Evolutionary conservation across 2,797 vertebrate species (phyloP).

Genomic region (Rhinoraja longicauda): DNA sequence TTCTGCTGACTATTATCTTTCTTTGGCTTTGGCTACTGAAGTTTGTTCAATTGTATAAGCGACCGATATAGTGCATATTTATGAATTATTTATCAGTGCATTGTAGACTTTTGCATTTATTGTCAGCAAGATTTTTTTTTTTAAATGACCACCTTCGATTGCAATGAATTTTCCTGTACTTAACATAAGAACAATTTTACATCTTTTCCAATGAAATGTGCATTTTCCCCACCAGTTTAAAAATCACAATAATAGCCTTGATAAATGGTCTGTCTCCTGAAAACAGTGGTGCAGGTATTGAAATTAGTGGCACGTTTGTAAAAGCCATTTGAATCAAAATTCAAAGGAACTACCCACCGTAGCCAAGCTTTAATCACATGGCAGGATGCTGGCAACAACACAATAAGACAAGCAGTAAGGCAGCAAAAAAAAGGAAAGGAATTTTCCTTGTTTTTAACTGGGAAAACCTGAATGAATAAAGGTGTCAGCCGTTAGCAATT

Average conservation of each 20-base stretch:
- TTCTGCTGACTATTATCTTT: background rate
- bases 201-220: background rate
- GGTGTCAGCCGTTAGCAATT: slow-evolving; percentile 52
- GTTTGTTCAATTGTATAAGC: background rate
- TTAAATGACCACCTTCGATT: background rate
- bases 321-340: slow-evolving; percentile 50
- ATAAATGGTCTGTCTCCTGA: slow-evolving; percentile 29
- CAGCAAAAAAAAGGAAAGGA: slow-evolving; percentile 49
- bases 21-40: background rate
- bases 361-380: slow-evolving; percentile 54
- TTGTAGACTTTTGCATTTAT: background rate
- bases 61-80: background rate
- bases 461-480: slow-evolving; percentile 50
- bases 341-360: slow-evolving; percentile 53
- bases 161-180: slow-evolving; percentile 15
- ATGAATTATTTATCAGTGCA: slow-evolving; percentile 5
- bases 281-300: slow-evolving; percentile 31
- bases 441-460: slow-evolving; percentile 48
- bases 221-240: background rate
- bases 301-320: slow-evolving; percentile 45
- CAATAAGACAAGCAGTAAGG: slow-evolving; percentile 48
- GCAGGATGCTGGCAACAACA: slow-evolving; percentile 49
- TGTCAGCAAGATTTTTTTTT: background rate
- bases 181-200: background rate
- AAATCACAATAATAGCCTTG: slow-evolving; percentile 12